phyloP scores from a whole-genome alignment of 2,797 vertebrate species.

The Chaetodon trifasciatus region DNA sequence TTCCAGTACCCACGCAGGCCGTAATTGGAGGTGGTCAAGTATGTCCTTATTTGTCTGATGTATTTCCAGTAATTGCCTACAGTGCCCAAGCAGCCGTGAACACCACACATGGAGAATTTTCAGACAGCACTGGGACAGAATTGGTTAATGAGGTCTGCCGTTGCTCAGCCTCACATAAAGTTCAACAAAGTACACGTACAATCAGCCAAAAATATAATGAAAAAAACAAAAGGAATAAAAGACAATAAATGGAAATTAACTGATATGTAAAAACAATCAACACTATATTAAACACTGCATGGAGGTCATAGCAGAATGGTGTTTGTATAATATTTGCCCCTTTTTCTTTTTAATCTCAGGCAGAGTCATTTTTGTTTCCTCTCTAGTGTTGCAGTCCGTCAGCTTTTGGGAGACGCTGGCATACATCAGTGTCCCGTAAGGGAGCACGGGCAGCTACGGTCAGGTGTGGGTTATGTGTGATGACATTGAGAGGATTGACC shows the following conservation, averaged over 20 bases:
- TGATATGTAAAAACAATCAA: background rate
- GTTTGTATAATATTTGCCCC: background rate
- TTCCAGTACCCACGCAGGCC: background rate
- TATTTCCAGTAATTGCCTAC: slow-evolving; percentile 11
- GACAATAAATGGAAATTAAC: background rate
- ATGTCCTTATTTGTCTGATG: background rate
- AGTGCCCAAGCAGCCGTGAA: background rate
- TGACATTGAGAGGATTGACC: too few relatives aligned
- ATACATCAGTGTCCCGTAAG: too few relatives aligned
- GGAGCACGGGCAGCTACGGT: too few relatives aligned
- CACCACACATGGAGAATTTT: too few relatives aligned
- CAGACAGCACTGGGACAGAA: background rate
- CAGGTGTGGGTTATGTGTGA: too few relatives aligned
- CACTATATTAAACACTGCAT: too few relatives aligned
- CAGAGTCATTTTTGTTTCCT: background rate
- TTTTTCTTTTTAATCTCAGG: background rate
- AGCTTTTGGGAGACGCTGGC: background rate
- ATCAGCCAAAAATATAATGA: background rate
- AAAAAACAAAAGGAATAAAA: background rate
- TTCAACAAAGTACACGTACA: background rate
- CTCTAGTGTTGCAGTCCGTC: background rate
- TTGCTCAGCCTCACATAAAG: background rate
- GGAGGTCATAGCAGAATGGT: background rate
- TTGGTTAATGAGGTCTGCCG: background rate
- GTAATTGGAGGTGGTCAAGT: slow-evolving; percentile 2